Conservation (phyloP, 2,888 invertebrate genomes). For the Rhodophaea formosa region DNA sequence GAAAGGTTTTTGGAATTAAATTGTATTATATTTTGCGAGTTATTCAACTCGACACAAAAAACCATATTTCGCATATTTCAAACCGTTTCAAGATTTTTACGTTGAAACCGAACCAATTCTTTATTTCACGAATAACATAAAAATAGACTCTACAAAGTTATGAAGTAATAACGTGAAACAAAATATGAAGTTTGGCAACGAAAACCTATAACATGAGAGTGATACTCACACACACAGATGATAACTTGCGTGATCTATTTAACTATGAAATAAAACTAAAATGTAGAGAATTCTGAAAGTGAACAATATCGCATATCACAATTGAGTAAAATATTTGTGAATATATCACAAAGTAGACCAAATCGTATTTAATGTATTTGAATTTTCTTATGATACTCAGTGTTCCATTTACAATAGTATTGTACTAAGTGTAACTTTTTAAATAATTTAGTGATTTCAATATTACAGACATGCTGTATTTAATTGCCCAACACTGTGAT, state of each 20-base stretch:
- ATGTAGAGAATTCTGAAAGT: slow-evolving; percentile 23
- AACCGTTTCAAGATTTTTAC: too few relatives aligned
- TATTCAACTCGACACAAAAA: too few relatives aligned
- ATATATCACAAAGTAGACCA: slow-evolving; percentile 1
- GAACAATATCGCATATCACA: slow-evolving; percentile 44
- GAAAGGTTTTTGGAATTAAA: too few relatives aligned
- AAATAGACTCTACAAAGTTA: too few relatives aligned
- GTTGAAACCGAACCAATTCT: too few relatives aligned
- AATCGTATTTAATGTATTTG: slow-evolving; percentile 26
- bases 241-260: slow-evolving; percentile 9
- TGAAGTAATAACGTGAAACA: too few relatives aligned
- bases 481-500: slow-evolving; percentile 54
- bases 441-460: slow-evolving; percentile 29
- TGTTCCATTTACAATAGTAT: slow-evolving; percentile 36
- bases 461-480: slow-evolving; percentile 39
- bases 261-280: slow-evolving; percentile 23
- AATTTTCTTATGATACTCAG: slow-evolving; percentile 45
- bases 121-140: too few relatives aligned
- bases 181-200: too few relatives aligned
- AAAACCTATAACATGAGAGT: neutral
- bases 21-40: too few relatives aligned
- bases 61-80: too few relatives aligned
- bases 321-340: slow-evolving; percentile 33
- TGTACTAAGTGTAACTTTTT: slow-evolving; percentile 29
- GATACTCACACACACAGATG: neutral